Evolutionary conservation across 1,140 invertebrate genomes (phyloP), one percentile per base, ranked within the genome.

Genomic region (Globodera rostochiensis): DNA sequence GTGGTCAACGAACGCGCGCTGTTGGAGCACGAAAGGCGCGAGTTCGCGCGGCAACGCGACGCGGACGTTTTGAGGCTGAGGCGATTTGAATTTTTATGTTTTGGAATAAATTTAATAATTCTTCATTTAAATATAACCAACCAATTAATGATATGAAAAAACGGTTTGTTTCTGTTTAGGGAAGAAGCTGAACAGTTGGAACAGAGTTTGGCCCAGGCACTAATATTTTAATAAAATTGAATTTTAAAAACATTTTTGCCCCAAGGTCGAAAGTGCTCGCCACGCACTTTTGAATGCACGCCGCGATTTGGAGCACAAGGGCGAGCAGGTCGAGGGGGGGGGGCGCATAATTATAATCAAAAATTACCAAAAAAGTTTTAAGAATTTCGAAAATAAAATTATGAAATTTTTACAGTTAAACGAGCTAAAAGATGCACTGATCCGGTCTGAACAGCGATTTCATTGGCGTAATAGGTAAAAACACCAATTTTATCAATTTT

Each of bases 1-100:
- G 80, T 86, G 45, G 80, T 86, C 6, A 86, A 86, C 77, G 85
- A 86, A 76, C 53, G 80, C 6, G 77, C 75, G 9, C 45, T 83
- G 47, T 53, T 86, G 25, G 78, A 87, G 49, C 46, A 79, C 13
- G 57, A 87, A 78, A 47, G 74, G 46, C 47, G 84, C 21, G 77
- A 85, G 53, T 86, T 86, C 79, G 19, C 80, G 74, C 81, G 57
- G 21, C 86, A 86, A 75, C 49, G 86, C 19, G 79, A 85, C 79
- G 86, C 82, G n/a, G 85, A 86, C 73, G 74, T 87, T 46, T 21
- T 73, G 19, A 80, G 85, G n/a, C 25, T 86, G 66, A 77, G 84
- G 46, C 64, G 36, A 36, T 36, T 64, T n/a, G 70, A 77, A 64
- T 19, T 15, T 53, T 1, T 9, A 53, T 4, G 50, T 5, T 53